Evolutionary conservation across 2,888 invertebrate genomes (phyloP), one percentile per base, ranked within the genome.

Genomic region (Melinaea menophilus): DNA sequence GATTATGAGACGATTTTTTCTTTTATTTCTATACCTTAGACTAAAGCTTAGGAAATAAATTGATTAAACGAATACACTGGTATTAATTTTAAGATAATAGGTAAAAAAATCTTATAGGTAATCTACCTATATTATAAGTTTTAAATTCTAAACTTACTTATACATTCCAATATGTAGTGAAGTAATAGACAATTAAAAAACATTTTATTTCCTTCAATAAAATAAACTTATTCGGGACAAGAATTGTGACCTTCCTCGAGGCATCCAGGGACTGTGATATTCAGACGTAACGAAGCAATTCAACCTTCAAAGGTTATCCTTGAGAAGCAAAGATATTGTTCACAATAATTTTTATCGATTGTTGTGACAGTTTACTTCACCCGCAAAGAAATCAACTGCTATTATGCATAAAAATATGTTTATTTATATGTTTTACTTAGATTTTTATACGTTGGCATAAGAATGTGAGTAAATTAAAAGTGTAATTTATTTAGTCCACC

Each of bases 281-380:
- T 63, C 58, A 60, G 60, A 46, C 57, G 51, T 60, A 63, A 64
- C 63, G 57, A 55, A 64, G 46, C 60, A 57, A 63, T 63, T 56
- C 57, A 60, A 60, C 63, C 60, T 59, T 45, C 46, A 35, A 58
- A 64, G 60, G 60, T 60, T 63, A 47, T 59, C 63, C 57, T 46
- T 35, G 31, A 60, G 63, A 60, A 60, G 11, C 46, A 46, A 33
- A 7, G 5, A 31, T 9, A 31, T 51, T 22, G n/a, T 7, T 31
- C 31, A 22, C 7, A 51, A 51, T 51, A 51, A 31, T 31, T 41
- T 41, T 41, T 41, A 9, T 5, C 9, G 11, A 9, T 41, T 7
- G 41, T 41, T 41, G 7, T 9, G 7, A 41, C 41, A 41, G 11
- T 41, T 41, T 41, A 41, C 2, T 41, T 2, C 11, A 41, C 9